Conservation (phyloP, 23 tunicate species). For the Styela clava region DNA sequence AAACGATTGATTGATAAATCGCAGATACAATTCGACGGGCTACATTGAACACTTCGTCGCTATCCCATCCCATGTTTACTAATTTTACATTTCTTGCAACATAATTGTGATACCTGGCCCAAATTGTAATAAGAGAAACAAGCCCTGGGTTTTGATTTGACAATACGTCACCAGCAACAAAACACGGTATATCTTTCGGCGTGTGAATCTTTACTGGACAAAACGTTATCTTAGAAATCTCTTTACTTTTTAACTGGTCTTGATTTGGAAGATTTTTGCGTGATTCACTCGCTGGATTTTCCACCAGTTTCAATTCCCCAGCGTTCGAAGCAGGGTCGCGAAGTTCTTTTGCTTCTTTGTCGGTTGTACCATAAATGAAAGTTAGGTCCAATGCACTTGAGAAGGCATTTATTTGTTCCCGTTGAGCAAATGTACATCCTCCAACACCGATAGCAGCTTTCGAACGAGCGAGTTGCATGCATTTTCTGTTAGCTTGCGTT, state of each 20-base stretch:
- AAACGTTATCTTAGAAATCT: constrained; percentile 37
- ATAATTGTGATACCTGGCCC: constrained; percentile 62
- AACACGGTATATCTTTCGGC: constrained; percentile 53
- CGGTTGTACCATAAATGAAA: constrained; percentile 65
- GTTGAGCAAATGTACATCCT: constrained; percentile 12
- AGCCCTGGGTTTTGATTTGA: constrained; percentile 74
- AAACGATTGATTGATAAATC: constrained; percentile 52
- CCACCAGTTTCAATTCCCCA: neutral
- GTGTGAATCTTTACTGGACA: constrained; percentile 51
- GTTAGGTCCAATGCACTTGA: constrained; percentile 62
- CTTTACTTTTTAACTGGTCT: constrained; percentile 18
- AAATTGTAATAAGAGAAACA: constrained; percentile 51
- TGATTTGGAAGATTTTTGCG: constrained; percentile 34
- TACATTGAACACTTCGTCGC: constrained; percentile 43
- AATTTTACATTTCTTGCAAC: constrained; percentile 34
- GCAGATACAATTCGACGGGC: constrained; percentile 64
- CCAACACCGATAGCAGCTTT: constrained; percentile 41
- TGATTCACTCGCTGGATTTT: neutral
- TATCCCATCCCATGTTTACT: constrained; percentile 55
- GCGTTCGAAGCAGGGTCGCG: constrained; percentile 37
- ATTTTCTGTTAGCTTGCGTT: constrained; percentile 37
- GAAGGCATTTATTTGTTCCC: constrained; percentile 64
- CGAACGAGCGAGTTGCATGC: constrained; percentile 52
- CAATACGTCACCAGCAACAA: constrained; percentile 80
- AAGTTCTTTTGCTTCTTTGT: constrained; percentile 35